phyloP scores from a whole-genome alignment of 30 jellyfish, hydroid and myxozoan species.

The Hydra vulgaris region DNA sequence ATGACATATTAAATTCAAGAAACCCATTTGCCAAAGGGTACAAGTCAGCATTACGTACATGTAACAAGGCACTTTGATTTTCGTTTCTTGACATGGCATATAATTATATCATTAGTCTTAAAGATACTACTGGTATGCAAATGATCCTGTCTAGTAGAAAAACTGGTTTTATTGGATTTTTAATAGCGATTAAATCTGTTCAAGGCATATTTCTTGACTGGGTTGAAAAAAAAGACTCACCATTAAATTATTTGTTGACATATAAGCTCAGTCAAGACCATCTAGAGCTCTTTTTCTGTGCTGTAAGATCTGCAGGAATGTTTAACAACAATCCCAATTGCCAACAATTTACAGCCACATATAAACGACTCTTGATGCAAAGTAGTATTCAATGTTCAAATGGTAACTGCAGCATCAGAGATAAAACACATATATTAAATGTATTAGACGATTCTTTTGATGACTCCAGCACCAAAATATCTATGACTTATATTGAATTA shows the following conservation, averaged over 20 bases:
- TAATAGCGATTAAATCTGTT: conserved; percentile 35
- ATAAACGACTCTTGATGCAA: conserved; percentile 16
- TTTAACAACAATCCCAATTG: conserved; percentile 37
- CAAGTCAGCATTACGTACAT: conserved; percentile 41
- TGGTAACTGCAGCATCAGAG: not conserved
- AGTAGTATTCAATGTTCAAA: not conserved
- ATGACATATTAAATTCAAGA: conserved; percentile 53
- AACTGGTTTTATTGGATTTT: conserved; percentile 70
- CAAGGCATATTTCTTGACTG: conserved; percentile 34
- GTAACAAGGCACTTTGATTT: conserved; percentile 29
- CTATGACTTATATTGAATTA: conserved; percentile 26
- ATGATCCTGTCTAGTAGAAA: conserved; percentile 30
- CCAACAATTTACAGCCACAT: conserved; percentile 32
- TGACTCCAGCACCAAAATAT: not conserved
- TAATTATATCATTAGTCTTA: conserved; percentile 19
- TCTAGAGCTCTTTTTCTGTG: conserved; percentile 50
- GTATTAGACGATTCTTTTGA: not conserved
- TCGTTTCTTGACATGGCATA: conserved; percentile 38
- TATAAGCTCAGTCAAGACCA: conserved; percentile 57
- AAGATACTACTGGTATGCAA: conserved; percentile 27
- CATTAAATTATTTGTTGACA: conserved; percentile 23
- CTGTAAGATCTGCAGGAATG: conserved; percentile 38
- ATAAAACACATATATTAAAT: not conserved
- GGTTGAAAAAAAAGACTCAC: conserved; percentile 32
- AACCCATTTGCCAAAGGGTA: conserved; percentile 59